Evolutionary conservation across 2,888 invertebrate species (phyloP), one percentile per base, ranked within the genome.

Genomic region (Baronia brevicornis): DNA sequence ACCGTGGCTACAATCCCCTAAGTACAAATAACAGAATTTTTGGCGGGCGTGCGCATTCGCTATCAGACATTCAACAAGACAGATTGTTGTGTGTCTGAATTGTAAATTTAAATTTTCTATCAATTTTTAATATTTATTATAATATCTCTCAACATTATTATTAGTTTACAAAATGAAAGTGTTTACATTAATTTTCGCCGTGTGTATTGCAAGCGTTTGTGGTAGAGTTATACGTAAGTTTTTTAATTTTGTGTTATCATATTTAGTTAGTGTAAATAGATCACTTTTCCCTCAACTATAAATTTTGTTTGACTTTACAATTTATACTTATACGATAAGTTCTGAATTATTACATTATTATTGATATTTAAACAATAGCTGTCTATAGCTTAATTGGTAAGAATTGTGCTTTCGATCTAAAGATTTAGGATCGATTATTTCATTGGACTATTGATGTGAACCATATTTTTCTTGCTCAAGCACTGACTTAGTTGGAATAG

Each of bases 181-280:
- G 60, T 36, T 70, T 8, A 19, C 29, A 26, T 24, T 69, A 27
- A 36, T 70, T 44, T 23, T 74, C 3, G 42, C 58, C 21, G 38
- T 68, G 12, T 67, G 63, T 58, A 57, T 51, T 37, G 50, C 57
- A 19, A 48, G 61, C 52, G 70, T 53, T 31, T 58, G 64, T 14
- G 70, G 69, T 28, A 71, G 66, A 65, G 65, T 73, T 25, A 56
- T 72, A n/a, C 80, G 82, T 82, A 56, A 77, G 82, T 78, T 46
- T 29, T 31, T 19, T 29, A 25, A 4, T 5, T 17, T 20, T 12
- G n/a, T 19, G 12, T 13, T n/a, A 10, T 9, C 14, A 13, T 11
- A 4, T 23, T 11, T 3, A 9, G 9, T 21, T 6, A 4, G 13
- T 0, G 5, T 22, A 5, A 5, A 14, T 24, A n/a, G n/a, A n/a